Conservation (phyloP, 2,888 invertebrate genomes). For the Chirona hameri region DNA sequence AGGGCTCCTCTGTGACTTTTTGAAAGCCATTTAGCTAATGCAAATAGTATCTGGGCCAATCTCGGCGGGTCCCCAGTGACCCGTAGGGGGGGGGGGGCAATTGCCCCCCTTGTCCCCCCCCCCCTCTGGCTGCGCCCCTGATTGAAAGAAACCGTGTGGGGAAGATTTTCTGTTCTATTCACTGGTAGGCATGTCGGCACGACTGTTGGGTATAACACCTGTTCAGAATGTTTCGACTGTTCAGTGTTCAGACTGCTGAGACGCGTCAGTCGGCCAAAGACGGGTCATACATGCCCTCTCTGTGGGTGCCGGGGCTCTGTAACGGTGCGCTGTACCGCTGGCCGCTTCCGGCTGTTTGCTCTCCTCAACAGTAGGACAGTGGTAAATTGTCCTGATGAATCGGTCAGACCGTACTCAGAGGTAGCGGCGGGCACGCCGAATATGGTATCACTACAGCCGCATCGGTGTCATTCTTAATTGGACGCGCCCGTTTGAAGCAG, state of each 20-base stretch:
- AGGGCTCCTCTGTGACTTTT: no score
- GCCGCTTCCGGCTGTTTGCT: background rate
- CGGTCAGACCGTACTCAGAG: background rate
- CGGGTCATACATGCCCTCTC: background rate
- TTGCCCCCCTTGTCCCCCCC: no score
- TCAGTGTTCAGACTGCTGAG: background rate
- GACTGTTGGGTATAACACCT: no score
- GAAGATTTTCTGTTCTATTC: no score
- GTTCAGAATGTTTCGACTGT: no score
- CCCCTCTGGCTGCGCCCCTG: no score
- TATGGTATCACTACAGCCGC: background rate
- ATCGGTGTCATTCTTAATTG: background rate
- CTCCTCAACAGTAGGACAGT: background rate
- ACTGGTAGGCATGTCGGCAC: no score
- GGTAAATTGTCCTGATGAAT: background rate
- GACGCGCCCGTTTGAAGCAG: background rate
- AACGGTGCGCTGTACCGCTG: background rate
- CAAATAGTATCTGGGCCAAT: no score
- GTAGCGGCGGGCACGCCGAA: background rate
- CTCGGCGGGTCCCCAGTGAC: no score
- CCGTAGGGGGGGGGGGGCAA: no score
- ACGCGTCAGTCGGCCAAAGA: background rate
- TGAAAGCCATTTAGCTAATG: no score
- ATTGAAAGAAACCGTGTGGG: no score
- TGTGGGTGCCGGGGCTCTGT: background rate